A percentile compares a stretch with the other conserved stretches of the same genome.
phyloP scores from a whole-genome alignment of 2,113 vertebrate genomes.

The Rhabdomys dilectus region DNA sequence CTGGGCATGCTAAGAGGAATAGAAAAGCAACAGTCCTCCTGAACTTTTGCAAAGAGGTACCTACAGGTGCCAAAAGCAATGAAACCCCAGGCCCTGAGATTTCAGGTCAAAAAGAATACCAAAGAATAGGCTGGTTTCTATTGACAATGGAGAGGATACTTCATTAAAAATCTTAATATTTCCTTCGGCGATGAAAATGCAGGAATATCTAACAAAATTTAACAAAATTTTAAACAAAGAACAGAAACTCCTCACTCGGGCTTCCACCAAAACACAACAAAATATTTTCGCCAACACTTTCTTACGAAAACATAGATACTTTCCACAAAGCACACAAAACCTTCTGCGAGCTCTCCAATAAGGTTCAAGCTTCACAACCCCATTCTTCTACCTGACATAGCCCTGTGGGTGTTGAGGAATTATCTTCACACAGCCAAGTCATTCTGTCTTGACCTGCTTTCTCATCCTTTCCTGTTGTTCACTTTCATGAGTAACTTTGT shows the following conservation, averaged over 20 bases:
- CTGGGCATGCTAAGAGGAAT: neutral
- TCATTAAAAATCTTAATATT: neutral
- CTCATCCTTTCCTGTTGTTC: neutral
- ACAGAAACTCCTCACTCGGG: neutral
- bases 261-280: neutral
- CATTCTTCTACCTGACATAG: neutral
- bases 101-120: neutral
- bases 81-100: neutral
- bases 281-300: neutral
- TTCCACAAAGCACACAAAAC: neutral
- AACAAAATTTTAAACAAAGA: conserved; percentile 13
- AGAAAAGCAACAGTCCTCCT: neutral
- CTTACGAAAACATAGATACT: neutral
- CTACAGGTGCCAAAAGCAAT: neutral
- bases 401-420: neutral
- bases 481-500: neutral
- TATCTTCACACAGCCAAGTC: neutral
- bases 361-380: neutral
- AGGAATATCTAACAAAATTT: neutral
- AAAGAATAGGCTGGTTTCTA: neutral
- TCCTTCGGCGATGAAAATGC: neutral
- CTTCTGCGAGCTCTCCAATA: fast-evolving
- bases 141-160: neutral
- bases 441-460: fast-evolving
- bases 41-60: neutral